Conservation (phyloP, 2,797 vertebrate species). For the Zalophus californianus region DNA sequence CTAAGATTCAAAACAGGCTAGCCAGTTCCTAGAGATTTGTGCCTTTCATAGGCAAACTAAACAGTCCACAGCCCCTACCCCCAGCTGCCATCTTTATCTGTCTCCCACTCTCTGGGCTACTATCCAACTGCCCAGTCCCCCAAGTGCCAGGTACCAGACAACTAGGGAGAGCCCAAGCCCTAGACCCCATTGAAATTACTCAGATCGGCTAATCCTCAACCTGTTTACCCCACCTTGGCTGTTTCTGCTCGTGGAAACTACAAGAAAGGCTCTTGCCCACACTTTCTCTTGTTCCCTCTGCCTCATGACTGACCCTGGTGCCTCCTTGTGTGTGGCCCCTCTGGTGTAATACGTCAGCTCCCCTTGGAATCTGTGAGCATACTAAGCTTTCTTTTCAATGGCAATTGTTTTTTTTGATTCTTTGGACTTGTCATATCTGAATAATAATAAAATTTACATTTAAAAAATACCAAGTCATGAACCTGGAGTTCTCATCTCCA, state of each 20-base stretch:
- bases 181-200: neutral
- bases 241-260: neutral
- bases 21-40: neutral
- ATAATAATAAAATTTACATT: neutral
- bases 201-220: neutral
- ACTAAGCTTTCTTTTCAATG: neutral
- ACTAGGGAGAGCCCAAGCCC: neutral
- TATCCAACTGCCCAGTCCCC: neutral
- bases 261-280: neutral
- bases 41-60: neutral
- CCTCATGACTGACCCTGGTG: neutral
- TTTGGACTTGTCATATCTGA: neutral
- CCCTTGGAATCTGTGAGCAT: neutral
- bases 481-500: neutral
- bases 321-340: too few species aligned
- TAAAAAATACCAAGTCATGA: neutral
- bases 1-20: neutral
- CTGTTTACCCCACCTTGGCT: neutral
- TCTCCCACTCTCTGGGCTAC: neutral
- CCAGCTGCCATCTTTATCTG: accelerated
- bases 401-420: neutral
- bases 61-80: neutral
- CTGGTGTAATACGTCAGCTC: neutral
- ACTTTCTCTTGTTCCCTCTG: neutral
- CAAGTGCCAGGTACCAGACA: neutral